Evolutionary conservation across 2,113 vertebrate species (phyloP).

Genomic region (Lycaon pictus): DNA sequence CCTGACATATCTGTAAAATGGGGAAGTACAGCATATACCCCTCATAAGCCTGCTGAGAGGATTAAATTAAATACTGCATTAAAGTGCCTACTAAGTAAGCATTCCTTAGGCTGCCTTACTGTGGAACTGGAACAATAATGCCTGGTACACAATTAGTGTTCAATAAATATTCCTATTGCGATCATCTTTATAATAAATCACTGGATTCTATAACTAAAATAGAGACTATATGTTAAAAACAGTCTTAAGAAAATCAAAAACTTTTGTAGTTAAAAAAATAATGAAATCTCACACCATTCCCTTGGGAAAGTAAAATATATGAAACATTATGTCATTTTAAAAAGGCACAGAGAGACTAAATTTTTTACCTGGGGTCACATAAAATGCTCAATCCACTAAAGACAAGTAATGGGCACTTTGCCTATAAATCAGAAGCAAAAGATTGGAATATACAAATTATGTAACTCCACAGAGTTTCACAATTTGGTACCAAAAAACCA

Average conservation of each 20-base stretch:
- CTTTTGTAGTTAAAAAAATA: not conserved
- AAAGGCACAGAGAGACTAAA: not conserved
- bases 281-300: not conserved
- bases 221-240: not conserved
- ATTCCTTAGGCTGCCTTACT: not conserved
- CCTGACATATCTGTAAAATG: conserved; percentile 9
- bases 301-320: not conserved
- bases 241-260: not conserved
- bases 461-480: not conserved
- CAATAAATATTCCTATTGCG: not conserved
- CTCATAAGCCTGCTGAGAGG: not conserved
- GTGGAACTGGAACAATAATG: not conserved
- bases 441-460: not conserved
- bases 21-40: not conserved
- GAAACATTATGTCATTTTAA: conserved; percentile 9
- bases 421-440: not conserved
- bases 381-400: not conserved
- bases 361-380: not conserved
- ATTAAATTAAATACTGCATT: conserved; percentile 2
- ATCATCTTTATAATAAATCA: conserved; percentile 3
- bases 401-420: not conserved
- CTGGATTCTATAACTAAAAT: not conserved
- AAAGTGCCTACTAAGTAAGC: not conserved
- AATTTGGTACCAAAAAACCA: not conserved
- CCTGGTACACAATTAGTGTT: not conserved